Evolutionary conservation across 2,888 invertebrate species (phyloP).

Genomic region (Dicycla oo): DNA sequence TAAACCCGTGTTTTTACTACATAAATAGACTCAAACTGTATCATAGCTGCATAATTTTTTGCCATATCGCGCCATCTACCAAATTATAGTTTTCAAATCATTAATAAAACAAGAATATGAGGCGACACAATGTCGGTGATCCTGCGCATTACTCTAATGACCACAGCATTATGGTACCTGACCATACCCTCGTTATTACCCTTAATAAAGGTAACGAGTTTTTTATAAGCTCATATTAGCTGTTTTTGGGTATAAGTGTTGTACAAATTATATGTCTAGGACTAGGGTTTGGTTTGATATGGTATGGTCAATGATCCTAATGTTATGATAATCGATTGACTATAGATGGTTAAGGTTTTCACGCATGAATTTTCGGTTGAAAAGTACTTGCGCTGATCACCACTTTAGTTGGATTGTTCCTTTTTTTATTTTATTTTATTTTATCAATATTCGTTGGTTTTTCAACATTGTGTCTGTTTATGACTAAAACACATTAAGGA

Average conservation of each 20-base stretch:
- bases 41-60: constrained; percentile 46
- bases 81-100: constrained; percentile 58
- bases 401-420: neutral
- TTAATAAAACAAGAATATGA: constrained; percentile 58
- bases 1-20: constrained; percentile 1
- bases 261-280: constrained; percentile 81
- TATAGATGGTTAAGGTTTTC: constrained; percentile 40
- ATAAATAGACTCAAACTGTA: neutral
- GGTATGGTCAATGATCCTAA: constrained; percentile 52
- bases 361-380: neutral
- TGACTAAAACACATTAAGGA: too few species aligned
- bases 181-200: constrained; percentile 84
- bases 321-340: constrained; percentile 63
- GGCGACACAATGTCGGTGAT: constrained; percentile 78
- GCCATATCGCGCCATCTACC: constrained; percentile 53
- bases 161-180: constrained; percentile 78
- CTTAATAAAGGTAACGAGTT: constrained; percentile 86
- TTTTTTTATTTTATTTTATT: too few species aligned
- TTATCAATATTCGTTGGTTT: neutral
- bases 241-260: constrained; percentile 72
- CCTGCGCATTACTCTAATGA: constrained; percentile 81
- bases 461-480: neutral
- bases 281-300: constrained; percentile 58
- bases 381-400: neutral
- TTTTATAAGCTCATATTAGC: constrained; percentile 73